Evolutionary conservation across 2,797 vertebrate species (phyloP), one percentile per base, ranked within the genome.

Genomic region (Malurus splendens): DNA sequence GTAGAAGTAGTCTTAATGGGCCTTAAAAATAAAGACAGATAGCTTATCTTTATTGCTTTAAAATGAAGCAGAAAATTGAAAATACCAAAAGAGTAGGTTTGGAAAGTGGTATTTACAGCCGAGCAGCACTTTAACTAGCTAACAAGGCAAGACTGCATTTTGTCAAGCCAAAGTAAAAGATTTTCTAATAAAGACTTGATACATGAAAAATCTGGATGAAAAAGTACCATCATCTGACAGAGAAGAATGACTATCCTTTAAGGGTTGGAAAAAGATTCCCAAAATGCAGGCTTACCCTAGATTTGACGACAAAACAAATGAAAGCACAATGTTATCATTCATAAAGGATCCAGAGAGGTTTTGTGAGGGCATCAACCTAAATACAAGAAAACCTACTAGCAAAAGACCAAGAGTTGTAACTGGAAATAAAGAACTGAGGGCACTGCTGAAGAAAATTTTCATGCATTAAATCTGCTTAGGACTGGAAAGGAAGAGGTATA

Each of bases 21-120:
- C 73, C 76, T 93, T 90, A 71, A 94, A 92, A 93, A 90, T 87
- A 87, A 87, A 92, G 92, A 83, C 76, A 93, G 54, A 71, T 67
- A 89, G 28, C 59, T 93, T 87, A 94, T 71, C 59, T 90, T 93
- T 89, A 81, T 47, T 90, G 62, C 45, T 87, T 83, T 85, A 67
- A 93, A 82, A 73, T 65, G 7, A 78, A 93, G 71, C 7, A 83
- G 14, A 18, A 81, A 78, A 75, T 24, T 20, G 62, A 87, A 86
- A 87, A 87, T 68, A 89, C 23, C 39, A 45, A 88, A 89, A 33
- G n/a, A 92, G 4, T 68, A 92, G 36, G 52, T 78, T 44, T 78
- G 52, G 79, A 73, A 92, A 88, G 52, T 27, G 11, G 2, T 55
- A 76, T 77, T 85, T 66, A 70, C 55, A 83, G 39, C 14, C 54